Evolutionary conservation across 2,797 vertebrate genomes (phyloP), one percentile per base, ranked within the genome.

Genomic region (Gymnoscopelus braueri): DNA sequence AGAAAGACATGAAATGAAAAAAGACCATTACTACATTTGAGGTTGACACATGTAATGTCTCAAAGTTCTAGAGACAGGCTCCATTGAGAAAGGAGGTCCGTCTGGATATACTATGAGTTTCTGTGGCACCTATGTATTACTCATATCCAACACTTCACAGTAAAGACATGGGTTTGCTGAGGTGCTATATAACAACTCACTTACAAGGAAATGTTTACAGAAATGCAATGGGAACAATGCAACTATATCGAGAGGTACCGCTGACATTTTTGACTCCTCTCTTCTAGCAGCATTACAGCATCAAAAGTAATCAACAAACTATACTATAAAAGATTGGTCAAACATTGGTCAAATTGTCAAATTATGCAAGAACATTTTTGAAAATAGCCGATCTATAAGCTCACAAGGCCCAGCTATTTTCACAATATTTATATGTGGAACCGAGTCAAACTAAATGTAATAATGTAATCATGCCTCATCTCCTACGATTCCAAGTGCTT

Each of bases 241-340:
- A 61, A 19, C 1, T 1, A 19, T 19, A 19, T 1, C 19, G 19
- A 19, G 19, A 6, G 39, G n/a, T 92, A 98, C 97, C 96, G 94
- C 94, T 92, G 77, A 96, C 8, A 10, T 78, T 89, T 70, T 83
- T 94, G 75, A 98, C 77, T 0, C 95, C 86, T 94, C 44, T 93
- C 90, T 44, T 88, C 72, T 79, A 99, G 79, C 67, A 97, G 89
- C 47, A 19, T 19, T 19, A 19, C 19, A 19, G 19, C 19, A 19
- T 19, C 19, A 19, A 19, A 19, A 19, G 19, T 19, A 19, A 19
- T 19, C 19, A 19, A 19, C 19, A 19, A 19, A 19, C 19, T 19
- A 19, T 19, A 19, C 19, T 19, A 19, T 19, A 19, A 19, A 19
- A 19, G 19, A 19, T 19, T 19, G 19, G 19, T 19, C 19, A 19